Conservation (phyloP, 2,888 invertebrate species). For the Labia minor region DNA sequence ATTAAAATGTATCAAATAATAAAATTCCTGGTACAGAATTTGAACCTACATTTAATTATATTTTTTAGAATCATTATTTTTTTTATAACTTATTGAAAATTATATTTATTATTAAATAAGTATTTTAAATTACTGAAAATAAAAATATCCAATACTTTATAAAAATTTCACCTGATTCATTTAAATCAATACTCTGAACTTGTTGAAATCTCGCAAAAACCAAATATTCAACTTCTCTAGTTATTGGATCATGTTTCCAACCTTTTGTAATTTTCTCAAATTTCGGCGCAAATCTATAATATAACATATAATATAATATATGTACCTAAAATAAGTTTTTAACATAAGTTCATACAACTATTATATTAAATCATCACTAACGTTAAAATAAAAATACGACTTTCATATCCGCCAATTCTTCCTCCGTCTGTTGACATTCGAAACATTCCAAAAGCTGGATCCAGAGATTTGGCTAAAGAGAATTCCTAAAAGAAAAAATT, state of each 20-base stretch:
- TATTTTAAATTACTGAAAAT: too few relatives aligned
- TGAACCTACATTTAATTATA: too few relatives aligned
- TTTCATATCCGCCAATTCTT: slow-evolving; percentile 33
- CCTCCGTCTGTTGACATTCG: slow-evolving; percentile 31
- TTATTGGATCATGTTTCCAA: not conserved
- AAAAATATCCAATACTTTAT: too few relatives aligned
- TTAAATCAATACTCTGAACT: not conserved
- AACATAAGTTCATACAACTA: too few relatives aligned
- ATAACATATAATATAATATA: not conserved
- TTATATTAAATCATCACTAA: slow-evolving; percentile 24
- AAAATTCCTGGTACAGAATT: too few relatives aligned
- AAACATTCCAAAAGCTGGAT: slow-evolving; percentile 30
- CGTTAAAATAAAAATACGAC: slow-evolving; percentile 32
- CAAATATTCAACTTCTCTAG: not conserved
- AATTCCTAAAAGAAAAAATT: not conserved
- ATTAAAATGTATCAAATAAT: too few relatives aligned
- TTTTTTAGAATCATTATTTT: too few relatives aligned
- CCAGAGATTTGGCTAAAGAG: slow-evolving; percentile 23
- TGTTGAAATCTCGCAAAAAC: not conserved
- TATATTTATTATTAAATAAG: too few relatives aligned
- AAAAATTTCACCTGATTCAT: not conserved
- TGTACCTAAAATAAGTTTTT: not conserved
- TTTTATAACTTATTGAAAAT: too few relatives aligned
- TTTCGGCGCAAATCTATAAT: not conserved
- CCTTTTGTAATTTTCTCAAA: not conserved